phyloP scores from a whole-genome alignment of 1,140 invertebrate species.

The Drosophila pachea region DNA sequence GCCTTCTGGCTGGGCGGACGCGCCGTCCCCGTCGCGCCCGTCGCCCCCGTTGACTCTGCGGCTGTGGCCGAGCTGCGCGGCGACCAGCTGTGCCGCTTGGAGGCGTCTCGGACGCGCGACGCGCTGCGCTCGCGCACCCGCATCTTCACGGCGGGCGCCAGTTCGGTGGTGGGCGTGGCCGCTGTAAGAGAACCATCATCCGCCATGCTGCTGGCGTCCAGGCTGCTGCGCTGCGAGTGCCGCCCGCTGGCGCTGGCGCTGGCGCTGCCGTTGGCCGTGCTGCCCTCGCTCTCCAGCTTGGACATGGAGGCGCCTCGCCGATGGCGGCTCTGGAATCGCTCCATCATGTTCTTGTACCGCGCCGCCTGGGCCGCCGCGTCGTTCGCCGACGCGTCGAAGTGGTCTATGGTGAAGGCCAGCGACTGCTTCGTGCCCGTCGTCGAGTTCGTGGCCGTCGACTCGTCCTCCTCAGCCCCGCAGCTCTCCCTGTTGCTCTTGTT shows the following conservation, averaged over 20 bases:
- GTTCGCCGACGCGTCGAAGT: constrained; percentile 82
- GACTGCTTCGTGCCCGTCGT: constrained; percentile 49
- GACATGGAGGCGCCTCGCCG: constrained; percentile 86
- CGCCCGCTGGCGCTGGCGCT: constrained; percentile 31
- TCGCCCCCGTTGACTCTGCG: constrained; percentile 10
- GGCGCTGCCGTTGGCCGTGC: constrained; percentile 7
- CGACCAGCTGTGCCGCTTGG: constrained; percentile 78
- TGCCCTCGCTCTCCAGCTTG: constrained; percentile 79
- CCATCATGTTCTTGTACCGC: constrained; percentile 82
- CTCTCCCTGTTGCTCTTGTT: constrained; percentile 22
- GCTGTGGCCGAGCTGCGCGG: constrained; percentile 60
- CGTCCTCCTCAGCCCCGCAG: constrained; percentile 52
- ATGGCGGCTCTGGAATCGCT: constrained; percentile 85
- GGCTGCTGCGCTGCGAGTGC: constrained; percentile 80
- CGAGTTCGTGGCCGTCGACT: constrained; percentile 56
- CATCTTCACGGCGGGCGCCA: constrained; percentile 58
- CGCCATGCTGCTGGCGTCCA: constrained; percentile 48
- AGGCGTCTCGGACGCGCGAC: constrained; percentile 67
- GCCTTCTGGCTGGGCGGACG: constrained; percentile 24
- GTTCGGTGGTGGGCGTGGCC: constrained; percentile 46
- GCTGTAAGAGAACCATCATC: constrained; percentile 43
- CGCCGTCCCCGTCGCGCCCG: constrained; percentile 3
- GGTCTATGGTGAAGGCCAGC: constrained; percentile 85
- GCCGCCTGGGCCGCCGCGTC: constrained; percentile 81
- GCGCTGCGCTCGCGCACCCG: constrained; percentile 73